phyloP scores from a whole-genome alignment of 64 coral and sea anemone species.

The Cladopsammia gracilis region DNA sequence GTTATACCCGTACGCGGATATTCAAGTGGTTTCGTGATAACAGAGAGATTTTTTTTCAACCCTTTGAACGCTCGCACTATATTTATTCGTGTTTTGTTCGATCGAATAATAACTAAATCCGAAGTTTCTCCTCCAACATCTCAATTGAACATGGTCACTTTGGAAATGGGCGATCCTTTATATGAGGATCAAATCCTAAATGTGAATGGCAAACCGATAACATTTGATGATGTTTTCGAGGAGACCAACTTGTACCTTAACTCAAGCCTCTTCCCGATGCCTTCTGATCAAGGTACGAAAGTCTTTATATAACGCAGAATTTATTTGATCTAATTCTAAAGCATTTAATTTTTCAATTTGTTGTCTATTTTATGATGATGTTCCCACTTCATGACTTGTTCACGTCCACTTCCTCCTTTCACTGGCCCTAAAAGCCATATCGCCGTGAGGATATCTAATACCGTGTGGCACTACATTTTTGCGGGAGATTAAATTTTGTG shows the following conservation, averaged over 20 bases:
- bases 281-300: not conserved
- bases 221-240: conserved; percentile 14
- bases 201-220: conserved; percentile 24
- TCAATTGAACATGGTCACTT: not conserved
- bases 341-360: no score
- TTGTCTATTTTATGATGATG: no score
- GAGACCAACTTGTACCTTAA: conserved; percentile 18
- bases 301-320: not conserved
- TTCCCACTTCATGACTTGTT: no score
- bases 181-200: conserved; percentile 8
- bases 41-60: not conserved
- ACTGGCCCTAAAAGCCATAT: no score
- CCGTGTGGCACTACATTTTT: no score
- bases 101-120: not conserved
- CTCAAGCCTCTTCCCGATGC: not conserved
- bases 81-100: not conserved
- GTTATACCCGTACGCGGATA: not conserved
- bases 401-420: no score
- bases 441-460: no score
- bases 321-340: not conserved
- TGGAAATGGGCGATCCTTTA: conserved; percentile 16
- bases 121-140: not conserved
- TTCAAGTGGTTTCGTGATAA: not conserved
- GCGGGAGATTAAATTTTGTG: no score
- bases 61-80: not conserved